Evolutionary conservation across 2,113 vertebrate genomes (phyloP).

Genomic region (Ploceus nigricollis): DNA sequence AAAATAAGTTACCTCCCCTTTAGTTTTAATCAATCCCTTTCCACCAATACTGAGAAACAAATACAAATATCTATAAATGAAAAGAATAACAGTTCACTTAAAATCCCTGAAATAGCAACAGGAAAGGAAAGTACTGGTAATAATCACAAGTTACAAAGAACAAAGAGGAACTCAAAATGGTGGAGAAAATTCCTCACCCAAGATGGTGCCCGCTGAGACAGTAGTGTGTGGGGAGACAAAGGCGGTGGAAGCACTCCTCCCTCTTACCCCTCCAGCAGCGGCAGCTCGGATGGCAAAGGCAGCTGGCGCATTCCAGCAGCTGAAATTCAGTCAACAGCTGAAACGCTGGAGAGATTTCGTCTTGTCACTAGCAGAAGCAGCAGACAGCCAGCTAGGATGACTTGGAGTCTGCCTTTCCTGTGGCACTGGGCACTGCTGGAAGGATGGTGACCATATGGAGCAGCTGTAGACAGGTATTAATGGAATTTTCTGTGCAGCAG

Average conservation of each 20-base stretch:
- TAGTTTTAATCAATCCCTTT: neutral
- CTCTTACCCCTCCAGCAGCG: accelerated
- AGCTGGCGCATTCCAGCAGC: accelerated
- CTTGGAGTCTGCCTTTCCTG: accelerated
- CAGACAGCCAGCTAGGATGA: neutral
- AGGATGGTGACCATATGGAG: accelerated
- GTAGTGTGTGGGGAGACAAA: neutral
- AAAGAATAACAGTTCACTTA: neutral
- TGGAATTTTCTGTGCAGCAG: accelerated
- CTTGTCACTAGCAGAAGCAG: neutral
- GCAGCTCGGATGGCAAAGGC: accelerated
- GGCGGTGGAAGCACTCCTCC: accelerated
- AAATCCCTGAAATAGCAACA: neutral
- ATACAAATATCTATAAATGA: accelerated
- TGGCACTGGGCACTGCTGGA: accelerated
- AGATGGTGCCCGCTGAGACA: accelerated
- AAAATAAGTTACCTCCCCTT: neutral
- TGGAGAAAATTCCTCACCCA: accelerated
- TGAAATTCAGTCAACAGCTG: neutral
- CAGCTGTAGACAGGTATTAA: accelerated
- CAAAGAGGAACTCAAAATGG: neutral
- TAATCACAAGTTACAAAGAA: neutral
- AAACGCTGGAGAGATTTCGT: accelerated
- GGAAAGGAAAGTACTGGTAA: neutral
- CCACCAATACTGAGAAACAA: neutral